A percentile compares a stretch with the other conserved stretches of the same genome.
Conservation (phyloP, 2,113 vertebrate species). For the Muntiacus muntjak region DNA sequence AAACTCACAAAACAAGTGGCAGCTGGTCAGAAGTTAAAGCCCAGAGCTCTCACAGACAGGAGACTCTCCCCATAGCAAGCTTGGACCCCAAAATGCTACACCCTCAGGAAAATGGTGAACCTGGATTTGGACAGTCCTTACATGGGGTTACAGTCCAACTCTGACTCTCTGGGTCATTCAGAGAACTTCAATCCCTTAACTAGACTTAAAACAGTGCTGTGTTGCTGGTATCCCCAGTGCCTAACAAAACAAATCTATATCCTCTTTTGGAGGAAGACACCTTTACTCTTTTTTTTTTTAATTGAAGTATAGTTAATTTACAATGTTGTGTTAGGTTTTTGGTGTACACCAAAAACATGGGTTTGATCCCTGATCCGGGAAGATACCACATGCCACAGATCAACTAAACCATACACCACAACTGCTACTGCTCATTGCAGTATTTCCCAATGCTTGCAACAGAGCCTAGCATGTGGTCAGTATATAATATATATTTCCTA, state of each 20-base stretch:
- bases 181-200: background rate
- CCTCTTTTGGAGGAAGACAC: background rate
- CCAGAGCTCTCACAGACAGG: background rate
- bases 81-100: background rate
- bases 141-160: background rate
- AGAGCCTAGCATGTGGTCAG: background rate
- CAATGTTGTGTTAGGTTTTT: background rate
- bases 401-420: background rate
- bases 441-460: background rate
- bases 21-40: background rate
- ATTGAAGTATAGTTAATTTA: background rate
- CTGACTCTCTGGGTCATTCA: background rate
- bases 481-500: background rate
- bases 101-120: background rate
- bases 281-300: background rate
- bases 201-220: background rate
- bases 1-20: background rate
- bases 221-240: background rate
- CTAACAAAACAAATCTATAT: background rate
- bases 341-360: background rate
- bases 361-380: background rate
- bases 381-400: background rate
- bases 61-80: background rate
- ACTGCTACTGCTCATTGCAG: background rate
- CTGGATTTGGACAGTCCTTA: background rate